A percentile compares a stretch with the other conserved stretches of the same genome.
Evolutionary conservation across 2,797 vertebrate species (phyloP).

Genomic region (Argya squamiceps): DNA sequence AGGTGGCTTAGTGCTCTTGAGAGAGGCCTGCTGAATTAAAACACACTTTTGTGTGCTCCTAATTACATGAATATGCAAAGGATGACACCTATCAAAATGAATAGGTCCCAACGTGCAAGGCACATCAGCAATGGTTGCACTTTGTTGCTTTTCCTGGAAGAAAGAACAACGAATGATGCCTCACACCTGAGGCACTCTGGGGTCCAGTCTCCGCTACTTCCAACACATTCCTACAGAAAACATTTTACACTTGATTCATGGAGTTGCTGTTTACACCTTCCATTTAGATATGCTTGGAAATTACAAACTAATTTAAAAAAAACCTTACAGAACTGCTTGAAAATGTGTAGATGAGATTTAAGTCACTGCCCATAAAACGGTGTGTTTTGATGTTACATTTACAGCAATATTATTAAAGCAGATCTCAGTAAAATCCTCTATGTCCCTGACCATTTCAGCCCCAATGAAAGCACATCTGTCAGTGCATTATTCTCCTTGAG

Average conservation of each 20-base stretch:
- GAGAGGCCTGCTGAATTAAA: background rate
- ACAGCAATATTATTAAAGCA: background rate
- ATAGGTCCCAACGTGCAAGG: background rate
- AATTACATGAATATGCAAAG: background rate
- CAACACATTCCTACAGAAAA: conserved; percentile 13
- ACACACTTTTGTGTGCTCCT: no score
- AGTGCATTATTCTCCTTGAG: background rate
- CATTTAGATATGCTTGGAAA: background rate
- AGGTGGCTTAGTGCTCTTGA: background rate
- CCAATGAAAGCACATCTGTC: background rate
- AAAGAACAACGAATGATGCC: background rate
- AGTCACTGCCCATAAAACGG: background rate
- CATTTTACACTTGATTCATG: background rate
- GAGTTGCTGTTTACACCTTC: background rate
- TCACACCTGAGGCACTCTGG: background rate
- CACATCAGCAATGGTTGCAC: background rate
- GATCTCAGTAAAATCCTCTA: background rate
- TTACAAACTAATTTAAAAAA: background rate
- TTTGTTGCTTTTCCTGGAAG: background rate
- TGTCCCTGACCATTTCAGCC: background rate
- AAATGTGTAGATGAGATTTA: background rate
- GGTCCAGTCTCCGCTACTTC: background rate
- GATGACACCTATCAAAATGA: background rate
- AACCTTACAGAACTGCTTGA: background rate
- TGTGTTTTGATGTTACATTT: background rate